Base-by-base conservation (phyloP, 2,113 vertebrate species). In the Megaceryle maxima region DNA sequence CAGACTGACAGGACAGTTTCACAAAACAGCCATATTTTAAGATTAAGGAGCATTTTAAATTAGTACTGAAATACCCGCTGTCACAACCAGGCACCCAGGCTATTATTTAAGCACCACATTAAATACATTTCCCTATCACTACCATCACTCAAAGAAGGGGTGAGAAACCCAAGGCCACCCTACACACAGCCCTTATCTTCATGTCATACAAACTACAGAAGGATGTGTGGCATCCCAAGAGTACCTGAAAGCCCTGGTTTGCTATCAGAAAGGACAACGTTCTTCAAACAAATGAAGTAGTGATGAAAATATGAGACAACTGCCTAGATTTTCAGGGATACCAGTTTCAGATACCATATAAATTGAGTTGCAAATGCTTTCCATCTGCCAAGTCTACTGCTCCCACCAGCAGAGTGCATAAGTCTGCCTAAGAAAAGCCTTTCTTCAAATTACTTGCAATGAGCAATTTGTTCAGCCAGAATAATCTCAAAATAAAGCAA, bases 401-500 rank as follows among this genome's bases (percentile, higher is more conserved):
- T 93, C 80, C 83, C 74, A 93, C 86, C 83, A 79, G 77, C 11
- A 96, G 86, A 90, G 77, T 62, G 57, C 70, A 8, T 14, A 87
- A 66, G 41, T 62, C 83, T 91, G 87, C 62, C 77, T 87, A 79
- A 76, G 77, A 92, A 89, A 93, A 95, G 57, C 62, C 81, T 68
- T 74, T 50, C 77, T 63, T 62, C 67, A 88, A 92, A 89, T 66
- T 50, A 78, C 57, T 69, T 76, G 14, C 57, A 91, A 93, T 73
- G 11, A 89, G 66, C 77, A 87, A 82, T 89, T 82, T 95, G 74
- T 83, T 76, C 57, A 89, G 31, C 39, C 44, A 92, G 80, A 82
- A 83, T 89, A 78, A 87, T 82, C 91, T 66, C 86, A 92, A 95
- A 94, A 92, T 62, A 68, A 90, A 87, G 53, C 51, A 86, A 90